A percentile compares a stretch with the other conserved stretches of the same genome.
These are phyloP conservation scores for Neodontobutis hainanensis DNA, from an alignment of 2,113 vertebrate species.

Conservation along the genomic window DNA sequence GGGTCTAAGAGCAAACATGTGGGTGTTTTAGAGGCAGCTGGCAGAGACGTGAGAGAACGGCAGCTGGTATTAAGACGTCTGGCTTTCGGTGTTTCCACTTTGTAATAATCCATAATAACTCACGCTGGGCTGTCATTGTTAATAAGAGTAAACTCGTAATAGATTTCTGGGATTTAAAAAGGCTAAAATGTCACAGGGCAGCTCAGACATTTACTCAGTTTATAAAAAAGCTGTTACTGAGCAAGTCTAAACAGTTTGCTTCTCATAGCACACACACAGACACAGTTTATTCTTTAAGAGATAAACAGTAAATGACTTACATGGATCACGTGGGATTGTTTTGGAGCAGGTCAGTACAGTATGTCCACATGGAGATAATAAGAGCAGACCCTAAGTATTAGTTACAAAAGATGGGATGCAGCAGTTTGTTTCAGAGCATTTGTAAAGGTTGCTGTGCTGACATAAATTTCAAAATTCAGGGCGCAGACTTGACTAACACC, in stretches of 20 bases:
- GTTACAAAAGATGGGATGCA: too few species aligned
- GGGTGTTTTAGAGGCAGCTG: constrained; percentile 34
- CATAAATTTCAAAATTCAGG: too few species aligned
- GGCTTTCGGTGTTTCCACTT: constrained; percentile 31
- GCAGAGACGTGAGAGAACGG: constrained; percentile 27
- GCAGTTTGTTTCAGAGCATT: too few species aligned
- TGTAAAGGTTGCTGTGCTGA: too few species aligned
- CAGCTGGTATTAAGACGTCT: constrained; percentile 39
- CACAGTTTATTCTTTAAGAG: neutral
- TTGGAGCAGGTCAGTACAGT: too few species aligned
- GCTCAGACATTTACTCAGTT: neutral
- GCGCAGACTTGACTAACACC: too few species aligned
- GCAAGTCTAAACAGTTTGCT: constrained; percentile 10
- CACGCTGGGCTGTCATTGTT: constrained; percentile 3
- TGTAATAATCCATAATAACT: constrained; percentile 31
- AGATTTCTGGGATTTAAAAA: constrained; percentile 14
- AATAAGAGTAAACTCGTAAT: constrained; percentile 4
- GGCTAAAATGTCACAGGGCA: constrained; percentile 1
- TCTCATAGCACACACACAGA: neutral
- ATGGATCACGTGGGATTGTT: neutral
- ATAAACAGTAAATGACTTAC: constrained; percentile 7
- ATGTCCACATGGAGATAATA: too few species aligned
- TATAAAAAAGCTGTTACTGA: constrained; percentile 3
- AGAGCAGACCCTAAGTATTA: too few species aligned
- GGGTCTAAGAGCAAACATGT: constrained; percentile 34